A percentile compares a stretch with the other conserved stretches of the same genome.
Evolutionary conservation across 2,888 invertebrate genomes (phyloP).

Genomic region (Hemicrepidius hirtus): DNA sequence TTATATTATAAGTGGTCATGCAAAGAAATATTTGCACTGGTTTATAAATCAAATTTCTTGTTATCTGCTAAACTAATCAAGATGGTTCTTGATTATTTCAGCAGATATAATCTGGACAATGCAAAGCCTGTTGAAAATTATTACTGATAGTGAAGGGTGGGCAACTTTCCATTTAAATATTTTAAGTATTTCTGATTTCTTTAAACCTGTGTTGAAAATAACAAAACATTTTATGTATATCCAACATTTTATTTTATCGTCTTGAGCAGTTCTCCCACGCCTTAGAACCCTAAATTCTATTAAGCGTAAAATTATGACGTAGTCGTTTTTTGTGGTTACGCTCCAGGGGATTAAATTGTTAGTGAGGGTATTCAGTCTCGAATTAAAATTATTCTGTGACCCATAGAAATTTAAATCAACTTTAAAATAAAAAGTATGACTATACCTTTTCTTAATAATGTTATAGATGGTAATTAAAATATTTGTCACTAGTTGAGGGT

Average conservation of each 20-base stretch:
- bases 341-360: conserved; percentile 39
- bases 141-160: too few relatives aligned
- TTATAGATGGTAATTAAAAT: too few relatives aligned
- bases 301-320: conserved; percentile 47
- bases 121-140: too few relatives aligned
- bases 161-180: too few relatives aligned
- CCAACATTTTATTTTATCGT: not conserved
- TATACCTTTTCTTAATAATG: too few relatives aligned
- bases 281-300: conserved; percentile 34
- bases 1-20: too few relatives aligned
- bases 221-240: not conserved
- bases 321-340: conserved; percentile 42
- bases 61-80: too few relatives aligned
- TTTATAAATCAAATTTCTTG: too few relatives aligned
- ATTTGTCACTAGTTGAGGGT: too few relatives aligned
- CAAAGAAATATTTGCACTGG: too few relatives aligned
- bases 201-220: not conserved
- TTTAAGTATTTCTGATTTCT: not conserved
- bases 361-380: conserved; percentile 12
- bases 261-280: conserved; percentile 43
- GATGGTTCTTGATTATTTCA: too few relatives aligned
- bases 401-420: not conserved
- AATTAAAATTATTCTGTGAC: conserved; percentile 3
- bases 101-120: too few relatives aligned
- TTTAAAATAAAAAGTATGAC: not conserved